phyloP scores from a whole-genome alignment of 2,113 vertebrate species.

The Laterallus jamaicensis region DNA sequence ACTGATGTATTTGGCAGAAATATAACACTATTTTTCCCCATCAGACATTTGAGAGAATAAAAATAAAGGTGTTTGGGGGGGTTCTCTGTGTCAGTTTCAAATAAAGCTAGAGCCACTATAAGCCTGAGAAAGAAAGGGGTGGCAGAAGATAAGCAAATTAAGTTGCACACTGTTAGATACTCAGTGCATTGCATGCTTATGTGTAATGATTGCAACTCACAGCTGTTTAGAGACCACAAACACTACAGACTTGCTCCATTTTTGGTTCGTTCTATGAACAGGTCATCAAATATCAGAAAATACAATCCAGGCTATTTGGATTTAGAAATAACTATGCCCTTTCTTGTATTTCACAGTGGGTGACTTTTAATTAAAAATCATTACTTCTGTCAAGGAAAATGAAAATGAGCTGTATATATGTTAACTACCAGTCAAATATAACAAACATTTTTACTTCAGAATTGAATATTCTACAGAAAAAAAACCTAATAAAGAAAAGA shows the following conservation, averaged over 20 bases:
- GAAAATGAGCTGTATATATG: not conserved
- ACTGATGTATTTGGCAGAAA: not conserved
- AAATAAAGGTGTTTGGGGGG: not conserved
- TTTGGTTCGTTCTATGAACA: not conserved
- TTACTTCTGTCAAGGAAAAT: not conserved
- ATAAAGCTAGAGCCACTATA: not conserved
- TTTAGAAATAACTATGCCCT: not conserved
- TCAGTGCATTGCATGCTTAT: not conserved
- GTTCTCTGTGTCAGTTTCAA: not conserved
- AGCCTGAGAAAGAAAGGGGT: not conserved
- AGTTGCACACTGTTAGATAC: not conserved
- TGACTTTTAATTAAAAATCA: not conserved
- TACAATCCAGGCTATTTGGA: not conserved
- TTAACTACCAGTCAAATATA: not conserved
- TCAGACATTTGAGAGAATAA: not conserved
- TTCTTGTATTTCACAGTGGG: not conserved
- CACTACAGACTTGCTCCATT: fast-evolving
- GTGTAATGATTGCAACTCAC: not conserved
- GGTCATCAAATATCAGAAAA: not conserved
- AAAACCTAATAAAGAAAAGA: not conserved
- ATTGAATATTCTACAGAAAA: not conserved
- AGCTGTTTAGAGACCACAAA: not conserved
- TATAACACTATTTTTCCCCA: not conserved
- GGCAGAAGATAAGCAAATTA: not conserved
- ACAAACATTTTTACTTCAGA: not conserved